Evolutionary conservation across 2,797 vertebrate species (phyloP).

Genomic region (Hippoglossus hippoglossus): DNA sequence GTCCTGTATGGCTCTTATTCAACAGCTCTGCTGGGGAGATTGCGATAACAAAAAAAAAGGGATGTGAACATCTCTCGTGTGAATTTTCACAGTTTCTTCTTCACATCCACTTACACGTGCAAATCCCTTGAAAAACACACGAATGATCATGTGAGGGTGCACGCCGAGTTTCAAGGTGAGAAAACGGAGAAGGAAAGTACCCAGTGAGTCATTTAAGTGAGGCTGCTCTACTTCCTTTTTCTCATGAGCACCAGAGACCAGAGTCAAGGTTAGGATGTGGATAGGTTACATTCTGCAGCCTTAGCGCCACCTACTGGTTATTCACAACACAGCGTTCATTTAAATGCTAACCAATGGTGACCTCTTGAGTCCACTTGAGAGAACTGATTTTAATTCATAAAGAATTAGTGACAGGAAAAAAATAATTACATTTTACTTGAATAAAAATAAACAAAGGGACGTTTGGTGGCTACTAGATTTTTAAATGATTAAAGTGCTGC

Average conservation of each 20-base stretch:
- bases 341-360: neutral
- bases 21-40: neutral
- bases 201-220: neutral
- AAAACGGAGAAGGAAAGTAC: neutral
- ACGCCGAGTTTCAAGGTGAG: neutral
- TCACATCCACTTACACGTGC: no score
- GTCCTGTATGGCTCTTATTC: neutral
- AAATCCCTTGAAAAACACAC: neutral
- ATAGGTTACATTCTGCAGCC: neutral
- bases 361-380: conserved; percentile 18
- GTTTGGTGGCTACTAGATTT: neutral
- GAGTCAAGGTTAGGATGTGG: no score
- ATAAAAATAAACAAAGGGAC: no score
- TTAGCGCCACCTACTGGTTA: conserved; percentile 26
- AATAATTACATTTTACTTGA: neutral
- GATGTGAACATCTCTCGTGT: no score
- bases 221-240: conserved; percentile 7
- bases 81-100: neutral
- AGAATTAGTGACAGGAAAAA: neutral
- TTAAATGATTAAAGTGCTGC: no score
- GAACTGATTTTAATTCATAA: neutral
- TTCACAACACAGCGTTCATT: accelerated
- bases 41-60: neutral
- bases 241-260: neutral
- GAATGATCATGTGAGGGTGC: neutral